Percentiles rank a stretch among this genome's conserved stretches.
Evolutionary conservation across 1,140 invertebrate species (phyloP).

Genomic region (Glomeris maerens): DNA sequence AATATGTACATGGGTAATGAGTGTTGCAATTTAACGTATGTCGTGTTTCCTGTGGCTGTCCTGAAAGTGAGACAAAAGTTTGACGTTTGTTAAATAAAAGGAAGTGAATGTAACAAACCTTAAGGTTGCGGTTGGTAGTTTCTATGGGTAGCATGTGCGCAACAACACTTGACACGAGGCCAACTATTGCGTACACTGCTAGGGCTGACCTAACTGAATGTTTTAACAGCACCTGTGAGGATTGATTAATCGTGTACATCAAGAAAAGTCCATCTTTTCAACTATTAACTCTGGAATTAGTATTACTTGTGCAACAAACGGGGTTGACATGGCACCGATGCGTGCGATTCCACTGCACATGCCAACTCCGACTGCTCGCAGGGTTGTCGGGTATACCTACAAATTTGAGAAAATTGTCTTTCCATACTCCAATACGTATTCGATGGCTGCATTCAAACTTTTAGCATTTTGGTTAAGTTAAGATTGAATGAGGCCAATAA

Average conservation of each 20-base stretch:
- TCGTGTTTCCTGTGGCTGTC: no score
- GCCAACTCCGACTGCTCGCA: slow-evolving; percentile 72
- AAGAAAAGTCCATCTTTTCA: slow-evolving; percentile 11
- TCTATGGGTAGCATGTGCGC: slow-evolving; percentile 64
- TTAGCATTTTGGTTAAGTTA: not conserved
- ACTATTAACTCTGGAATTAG: slow-evolving; percentile 10
- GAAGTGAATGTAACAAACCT: no score
- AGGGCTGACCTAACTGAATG: slow-evolving; percentile 55
- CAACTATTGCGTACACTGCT: slow-evolving; percentile 53
- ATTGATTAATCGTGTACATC: slow-evolving; percentile 14
- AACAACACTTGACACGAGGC: slow-evolving; percentile 52
- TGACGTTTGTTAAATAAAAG: no score
- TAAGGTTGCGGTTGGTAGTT: no score
- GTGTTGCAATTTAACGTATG: no score
- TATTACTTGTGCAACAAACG: slow-evolving; percentile 75
- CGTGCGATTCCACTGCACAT: slow-evolving; percentile 79
- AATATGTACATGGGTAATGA: no score
- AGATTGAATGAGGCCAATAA: not conserved
- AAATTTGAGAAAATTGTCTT: not conserved
- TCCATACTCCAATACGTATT: not conserved
- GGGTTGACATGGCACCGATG: slow-evolving; percentile 80
- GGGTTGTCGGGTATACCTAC: slow-evolving; percentile 70
- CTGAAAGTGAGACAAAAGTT: no score
- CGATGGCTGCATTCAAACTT: not conserved
- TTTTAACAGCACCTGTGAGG: slow-evolving; percentile 46